Conservation (phyloP, 2,797 vertebrate genomes). For the Pantherophis vulpinus region DNA sequence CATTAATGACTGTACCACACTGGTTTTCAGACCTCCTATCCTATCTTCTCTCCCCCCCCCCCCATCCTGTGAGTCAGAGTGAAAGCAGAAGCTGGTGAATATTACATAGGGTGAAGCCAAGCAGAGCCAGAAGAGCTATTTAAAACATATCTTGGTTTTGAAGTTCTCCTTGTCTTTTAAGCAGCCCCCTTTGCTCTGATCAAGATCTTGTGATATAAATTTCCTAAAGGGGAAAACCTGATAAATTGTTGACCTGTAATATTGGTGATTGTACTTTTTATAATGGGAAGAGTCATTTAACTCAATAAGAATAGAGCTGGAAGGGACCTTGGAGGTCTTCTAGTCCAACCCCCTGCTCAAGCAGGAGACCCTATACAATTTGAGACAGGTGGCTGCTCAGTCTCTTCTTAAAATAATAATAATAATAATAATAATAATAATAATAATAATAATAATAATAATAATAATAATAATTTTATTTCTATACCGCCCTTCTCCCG, state of each 20-base stretch:
- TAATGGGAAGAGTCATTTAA: background rate
- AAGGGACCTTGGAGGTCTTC: background rate
- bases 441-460: no score
- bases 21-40: background rate
- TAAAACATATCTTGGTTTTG: slow-evolving; percentile 71
- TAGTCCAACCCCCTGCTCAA: background rate
- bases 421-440: no score
- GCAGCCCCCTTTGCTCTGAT: slow-evolving; percentile 25
- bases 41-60: slow-evolving; percentile 1
- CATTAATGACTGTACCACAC: background rate
- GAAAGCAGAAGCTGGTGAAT: slow-evolving; percentile 78
- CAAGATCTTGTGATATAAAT: background rate
- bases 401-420: background rate
- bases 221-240: background rate
- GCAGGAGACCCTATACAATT: background rate
- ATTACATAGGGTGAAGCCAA: slow-evolving; percentile 62
- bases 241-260: accelerated
- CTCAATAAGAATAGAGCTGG: background rate
- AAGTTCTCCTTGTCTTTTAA: slow-evolving; percentile 7
- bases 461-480: no score
- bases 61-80: slow-evolving; percentile 69
- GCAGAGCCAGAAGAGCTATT: slow-evolving; percentile 75
- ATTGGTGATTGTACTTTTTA: background rate
- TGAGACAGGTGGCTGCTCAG: background rate
- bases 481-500: no score